Base-by-base conservation (phyloP, 2,113 vertebrate species). In the Dromiciops gliroides region DNA sequence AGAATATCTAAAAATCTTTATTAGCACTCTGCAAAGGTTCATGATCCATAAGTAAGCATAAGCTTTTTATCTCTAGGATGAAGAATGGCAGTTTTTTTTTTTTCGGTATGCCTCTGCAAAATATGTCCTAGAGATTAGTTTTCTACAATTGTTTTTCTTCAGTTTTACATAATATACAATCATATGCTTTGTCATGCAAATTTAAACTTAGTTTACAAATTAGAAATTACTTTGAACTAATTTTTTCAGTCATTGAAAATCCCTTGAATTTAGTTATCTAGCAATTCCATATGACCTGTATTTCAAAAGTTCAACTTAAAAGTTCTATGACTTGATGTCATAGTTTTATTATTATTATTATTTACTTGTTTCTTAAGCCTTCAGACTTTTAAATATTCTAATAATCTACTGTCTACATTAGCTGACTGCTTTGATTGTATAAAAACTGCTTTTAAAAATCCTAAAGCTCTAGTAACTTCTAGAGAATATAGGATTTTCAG, bases 1-100 rank as follows among this genome's bases (percentile, higher is more conserved):
- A 97, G 95, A 97, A 97, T 89, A 91, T 96, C 83, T 94, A 91
- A 96, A 95, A 95, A 67, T 67, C 90, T 67, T 96, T 75, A 94
- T 67, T 51, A 94, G 94, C 53, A 94, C 92, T 56, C 48, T 50
- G n/a, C 90, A 93, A 91, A 92, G 49, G 47, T 53, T 95, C 49
- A n/a, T 94, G 67, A 89, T 90, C 23, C 48, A 56, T 96, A 89
- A 83, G 2, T 83, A 44, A 83, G 16, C 67, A 44, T 83, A 83
- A 44, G n/a, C n/a, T 83, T 83, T 83, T 44, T 44, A n/a, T n/a
- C 4, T 44, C n/a, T 28, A 51, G 96, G 96, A 94, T 94, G 88
- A 95, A 97, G 67, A 75, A 92, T 60, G 91, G 95, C 49, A 90
- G 0, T 92, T 94, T 91, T 91, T 92, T 94, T 92, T 94, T 91